phyloP scores from a whole-genome alignment of 2,797 vertebrate genomes.

The Steatocranus sp. region DNA sequence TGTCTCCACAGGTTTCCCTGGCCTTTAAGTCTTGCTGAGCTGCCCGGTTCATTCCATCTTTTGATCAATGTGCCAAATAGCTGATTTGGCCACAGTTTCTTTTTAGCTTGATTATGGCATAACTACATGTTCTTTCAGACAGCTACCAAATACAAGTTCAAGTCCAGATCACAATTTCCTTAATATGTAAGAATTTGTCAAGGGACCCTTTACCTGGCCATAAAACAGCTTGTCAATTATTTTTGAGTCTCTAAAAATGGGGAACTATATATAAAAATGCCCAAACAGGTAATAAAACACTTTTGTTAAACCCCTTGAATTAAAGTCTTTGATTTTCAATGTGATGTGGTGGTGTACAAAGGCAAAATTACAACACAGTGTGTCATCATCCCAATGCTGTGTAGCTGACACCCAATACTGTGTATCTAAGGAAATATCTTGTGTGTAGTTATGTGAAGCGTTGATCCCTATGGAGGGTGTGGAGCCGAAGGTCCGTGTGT shows the following conservation, averaged over 20 bases:
- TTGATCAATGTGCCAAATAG: background rate
- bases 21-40: background rate
- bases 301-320: background rate
- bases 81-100: background rate
- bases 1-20: background rate
- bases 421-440: background rate
- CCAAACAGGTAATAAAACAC: background rate
- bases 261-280: background rate
- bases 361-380: background rate
- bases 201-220: background rate
- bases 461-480: constrained; percentile 78
- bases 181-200: background rate
- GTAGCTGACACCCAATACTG: background rate
- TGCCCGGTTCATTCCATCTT: background rate
- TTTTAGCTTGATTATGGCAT: background rate
- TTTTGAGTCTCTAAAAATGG: background rate
- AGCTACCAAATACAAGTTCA: background rate
- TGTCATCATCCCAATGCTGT: background rate
- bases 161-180: background rate
- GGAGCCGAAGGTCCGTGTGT: constrained; percentile 65
- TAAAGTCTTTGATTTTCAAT: background rate
- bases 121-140: background rate
- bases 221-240: background rate
- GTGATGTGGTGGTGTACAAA: background rate
- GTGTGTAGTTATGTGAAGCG: constrained; percentile 77